Base-by-base conservation (phyloP, 2,888 invertebrate genomes). In the Caenorhabditis imperialis region DNA sequence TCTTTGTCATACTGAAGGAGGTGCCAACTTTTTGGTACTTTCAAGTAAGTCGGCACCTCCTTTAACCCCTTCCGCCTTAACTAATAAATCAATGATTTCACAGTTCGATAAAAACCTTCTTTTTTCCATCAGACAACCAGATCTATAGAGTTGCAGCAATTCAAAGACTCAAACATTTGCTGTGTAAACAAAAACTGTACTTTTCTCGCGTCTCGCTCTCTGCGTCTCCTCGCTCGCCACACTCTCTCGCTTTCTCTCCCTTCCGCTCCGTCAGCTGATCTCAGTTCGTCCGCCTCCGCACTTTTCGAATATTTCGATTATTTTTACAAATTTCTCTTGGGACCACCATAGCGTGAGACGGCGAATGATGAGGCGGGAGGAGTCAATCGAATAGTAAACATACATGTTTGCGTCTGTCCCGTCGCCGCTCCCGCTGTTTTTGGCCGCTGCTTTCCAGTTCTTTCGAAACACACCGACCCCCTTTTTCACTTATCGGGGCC, bases 81-180 rank as follows among this genome's bases (percentile, higher is more conserved):
- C 10, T 30, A 65, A 65, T 65, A 65, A 65, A 65, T 50, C 55
- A 65, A 65, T 54, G 65, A 65, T 65, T 65, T 65, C 65, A 57
- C 65, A 50, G 65, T 50, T 65, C 50, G 65, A 65, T 65, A 57
- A 30, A 30, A 30, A 30, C 6, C n/a, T n/a, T n/a, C n/a, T n/a
- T n/a, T n/a, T n/a, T n/a, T n/a, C n/a, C n/a, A n/a, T n/a, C n/a
- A n/a, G n/a, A n/a, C n/a, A n/a, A n/a, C n/a, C n/a, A n/a, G n/a
- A n/a, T n/a, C n/a, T n/a, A n/a, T n/a, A 54, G 50, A 62, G 42
- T 57, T 57, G 50, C 65, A 48, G 57, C 57, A 57, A 40, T 55
- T 57, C 40, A 35, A 53, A 53, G 37, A 62, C 44, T 53, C 45
- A 62, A 22, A 42, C 48, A 30, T 25, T 48, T 3, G 44, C 57